These are phyloP conservation scores for Uropetala carovei DNA, from an alignment of 2,888 invertebrate species.

Conservation along the genomic window DNA sequence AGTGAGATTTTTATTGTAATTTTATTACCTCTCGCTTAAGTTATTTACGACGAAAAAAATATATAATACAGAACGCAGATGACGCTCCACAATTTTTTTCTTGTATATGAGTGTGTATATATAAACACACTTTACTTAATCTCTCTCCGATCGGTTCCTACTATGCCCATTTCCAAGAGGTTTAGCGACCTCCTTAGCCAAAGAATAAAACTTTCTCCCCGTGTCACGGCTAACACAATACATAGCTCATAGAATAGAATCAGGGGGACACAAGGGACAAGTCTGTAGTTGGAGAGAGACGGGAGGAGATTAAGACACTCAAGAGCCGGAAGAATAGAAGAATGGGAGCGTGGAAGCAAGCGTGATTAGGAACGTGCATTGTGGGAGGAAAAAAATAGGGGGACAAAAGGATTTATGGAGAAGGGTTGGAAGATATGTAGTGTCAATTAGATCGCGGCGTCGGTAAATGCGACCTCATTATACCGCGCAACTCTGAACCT, in stretches of 20 bases:
- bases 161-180: neutral
- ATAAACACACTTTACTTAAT: no score
- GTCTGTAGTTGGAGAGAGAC: neutral
- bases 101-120: no score
- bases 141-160: no score
- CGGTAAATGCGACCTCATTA: neutral
- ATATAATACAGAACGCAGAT: no score
- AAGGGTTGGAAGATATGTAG: neutral
- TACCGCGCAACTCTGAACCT: neutral
- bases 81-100: no score
- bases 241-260: neutral
- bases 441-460: neutral
- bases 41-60: no score
- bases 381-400: neutral
- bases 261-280: neutral
- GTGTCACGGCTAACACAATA: neutral
- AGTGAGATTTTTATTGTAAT: no score
- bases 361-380: neutral
- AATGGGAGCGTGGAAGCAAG: neutral
- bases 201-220: neutral
- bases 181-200: neutral
- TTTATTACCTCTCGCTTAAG: no score
- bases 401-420: no score
- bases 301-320: neutral
- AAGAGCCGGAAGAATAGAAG: neutral